Base-by-base conservation (phyloP, 1,140 invertebrate genomes). In the Archivesica marissinica region DNA sequence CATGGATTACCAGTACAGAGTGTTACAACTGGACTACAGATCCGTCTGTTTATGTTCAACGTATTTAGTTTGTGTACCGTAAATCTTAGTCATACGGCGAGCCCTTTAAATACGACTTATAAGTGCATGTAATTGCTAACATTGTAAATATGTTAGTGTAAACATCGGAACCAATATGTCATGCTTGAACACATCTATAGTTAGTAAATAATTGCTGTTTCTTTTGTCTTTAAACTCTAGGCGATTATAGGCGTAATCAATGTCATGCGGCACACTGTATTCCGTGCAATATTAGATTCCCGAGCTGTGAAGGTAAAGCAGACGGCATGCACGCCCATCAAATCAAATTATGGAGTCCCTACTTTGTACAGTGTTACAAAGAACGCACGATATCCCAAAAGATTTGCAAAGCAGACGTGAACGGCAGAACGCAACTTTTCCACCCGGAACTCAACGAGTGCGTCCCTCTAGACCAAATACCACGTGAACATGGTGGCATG, bases 241-340 rank as follows among this genome's bases (percentile, higher is more conserved):
- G 85, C 76, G n/a, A 86, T 35, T 86, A 86, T 64, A 81, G 64
- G 70, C 35, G 56, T 11, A 64, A 70, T n/a, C 23, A 50, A 23
- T 84, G 81, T 52, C 52, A 39, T 35, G 44, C 52, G 0, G 25
- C 86, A 15, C 80, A 87, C 75, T 87, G 84, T 76, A 38, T 59
- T n/a, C 87, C 87, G 1, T 88, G 87, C 38, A 30, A 7, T 23
- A 30, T 86, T 11, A 11, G 64, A 15, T 59, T 78, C 23, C 83
- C 83, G 54, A 88, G 66, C 75, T 88, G 87, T 52, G 87, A 88
- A 44, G 79, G 75, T 0, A 86, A 84, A 39, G 23, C 47, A 39
- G 79, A 88, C 41, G 87, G 87, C 17, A 41, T 83, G 13, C 30
- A 75, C 59, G 54, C 76, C 17, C 78, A 88, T 41, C 30, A 41